Percentiles rank a stretch among this genome's conserved stretches.
These are phyloP conservation scores for Plagiodera versicolora DNA, from an alignment of 2,888 invertebrate genomes.

Conservation along the genomic window DNA sequence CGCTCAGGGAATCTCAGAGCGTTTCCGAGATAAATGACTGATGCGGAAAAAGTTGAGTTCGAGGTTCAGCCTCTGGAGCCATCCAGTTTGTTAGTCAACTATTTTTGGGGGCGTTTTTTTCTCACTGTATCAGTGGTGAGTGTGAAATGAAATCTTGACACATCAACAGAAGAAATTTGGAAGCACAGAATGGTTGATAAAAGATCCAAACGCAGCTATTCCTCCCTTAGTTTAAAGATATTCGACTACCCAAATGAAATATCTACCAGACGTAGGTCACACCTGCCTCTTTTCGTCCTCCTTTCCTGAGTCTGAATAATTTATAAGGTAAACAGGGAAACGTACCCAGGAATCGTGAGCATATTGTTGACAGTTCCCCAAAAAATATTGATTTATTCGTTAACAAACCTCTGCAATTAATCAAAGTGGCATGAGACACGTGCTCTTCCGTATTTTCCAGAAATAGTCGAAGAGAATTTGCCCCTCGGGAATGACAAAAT, in stretches of 20 bases:
- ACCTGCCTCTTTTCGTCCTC: slow-evolving; percentile 18
- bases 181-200: no score
- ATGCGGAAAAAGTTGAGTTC: background rate
- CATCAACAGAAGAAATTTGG: no score
- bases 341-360: slow-evolving; percentile 29
- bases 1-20: background rate
- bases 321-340: slow-evolving; percentile 33
- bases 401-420: slow-evolving; percentile 44
- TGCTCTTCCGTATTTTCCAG: slow-evolving; percentile 37
- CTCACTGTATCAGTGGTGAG: no score
- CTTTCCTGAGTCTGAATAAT: slow-evolving; percentile 23
- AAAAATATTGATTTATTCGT: slow-evolving; percentile 44
- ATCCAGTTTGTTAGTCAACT: background rate
- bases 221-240: slow-evolving; percentile 4
- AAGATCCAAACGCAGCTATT: no score
- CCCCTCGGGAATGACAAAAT: slow-evolving; percentile 42
- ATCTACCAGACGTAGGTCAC: slow-evolving; percentile 21
- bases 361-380: slow-evolving; percentile 27
- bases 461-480: slow-evolving; percentile 45
- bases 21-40: background rate
- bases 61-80: background rate
- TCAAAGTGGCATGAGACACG: slow-evolving; percentile 37
- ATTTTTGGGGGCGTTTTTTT: no score
- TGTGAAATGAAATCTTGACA: no score
- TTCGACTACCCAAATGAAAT: slow-evolving; percentile 18